Conservation (phyloP, 1,140 invertebrate species). For the Drosophila tristis region DNA sequence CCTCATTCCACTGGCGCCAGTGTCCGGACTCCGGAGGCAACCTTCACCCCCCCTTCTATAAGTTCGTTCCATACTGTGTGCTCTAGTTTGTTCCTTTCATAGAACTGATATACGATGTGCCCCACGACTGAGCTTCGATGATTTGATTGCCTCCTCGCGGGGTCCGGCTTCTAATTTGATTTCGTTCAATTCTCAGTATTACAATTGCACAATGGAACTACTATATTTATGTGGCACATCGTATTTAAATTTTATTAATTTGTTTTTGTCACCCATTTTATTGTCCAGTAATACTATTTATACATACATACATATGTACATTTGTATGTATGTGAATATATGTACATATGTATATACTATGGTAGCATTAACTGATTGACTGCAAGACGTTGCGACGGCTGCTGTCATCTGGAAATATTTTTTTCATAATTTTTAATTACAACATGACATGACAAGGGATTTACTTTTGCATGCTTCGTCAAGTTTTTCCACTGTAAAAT, state of each 20-base stretch:
- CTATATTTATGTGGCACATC: conserved; percentile 39
- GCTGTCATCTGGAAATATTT: conserved; percentile 39
- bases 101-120: conserved; percentile 16
- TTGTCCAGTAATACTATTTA: neutral
- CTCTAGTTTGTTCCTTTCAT: conserved; percentile 38
- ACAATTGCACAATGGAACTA: conserved; percentile 51
- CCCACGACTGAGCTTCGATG: conserved; percentile 20
- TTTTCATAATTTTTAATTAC: conserved; percentile 75
- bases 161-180: conserved; percentile 53
- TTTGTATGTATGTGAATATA: no score
- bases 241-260: conserved; percentile 29
- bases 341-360: neutral
- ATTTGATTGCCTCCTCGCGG: conserved; percentile 32
- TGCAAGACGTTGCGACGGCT: conserved; percentile 5
- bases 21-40: conserved; percentile 25
- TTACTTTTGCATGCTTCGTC: conserved; percentile 58
- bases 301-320: no score
- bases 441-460: conserved; percentile 80
- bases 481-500: conserved; percentile 74
- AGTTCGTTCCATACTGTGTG: conserved; percentile 2
- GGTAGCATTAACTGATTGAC: conserved; percentile 36
- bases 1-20: conserved; percentile 63
- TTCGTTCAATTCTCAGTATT: conserved; percentile 35
- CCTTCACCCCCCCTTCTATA: conserved; percentile 26
- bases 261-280: conserved; percentile 29